Percentiles rank a stretch among this genome's conserved stretches.
Evolutionary conservation across 2,113 vertebrate species (phyloP).

Genomic region (Pardalotus punctatus): DNA sequence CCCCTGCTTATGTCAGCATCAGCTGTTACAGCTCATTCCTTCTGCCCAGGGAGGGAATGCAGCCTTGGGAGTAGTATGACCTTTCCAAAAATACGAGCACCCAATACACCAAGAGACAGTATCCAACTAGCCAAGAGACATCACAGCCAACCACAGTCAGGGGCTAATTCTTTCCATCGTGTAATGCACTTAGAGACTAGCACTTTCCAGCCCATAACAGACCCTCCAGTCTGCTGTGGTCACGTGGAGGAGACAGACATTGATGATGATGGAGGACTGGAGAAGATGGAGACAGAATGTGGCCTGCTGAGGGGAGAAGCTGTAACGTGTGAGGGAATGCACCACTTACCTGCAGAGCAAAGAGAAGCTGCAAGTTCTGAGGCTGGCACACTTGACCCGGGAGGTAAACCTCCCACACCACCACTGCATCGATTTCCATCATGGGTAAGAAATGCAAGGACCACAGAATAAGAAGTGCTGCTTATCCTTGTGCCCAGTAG

Average conservation of each 20-base stretch:
- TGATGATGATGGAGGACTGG: conserved; percentile 70
- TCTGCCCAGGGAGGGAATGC: conserved; percentile 16
- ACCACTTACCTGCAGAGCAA: neutral
- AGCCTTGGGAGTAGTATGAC: conserved; percentile 81
- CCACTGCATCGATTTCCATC: conserved; percentile 87
- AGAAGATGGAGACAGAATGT: conserved; percentile 77
- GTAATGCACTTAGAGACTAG: conserved; percentile 73
- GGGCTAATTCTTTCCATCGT: conserved; percentile 67
- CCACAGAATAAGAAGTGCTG: neutral
- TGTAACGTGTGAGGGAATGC: neutral
- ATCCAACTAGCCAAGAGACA: conserved; percentile 88
- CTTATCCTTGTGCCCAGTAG: neutral
- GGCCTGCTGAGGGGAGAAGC: neutral
- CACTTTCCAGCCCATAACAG: conserved; percentile 42
- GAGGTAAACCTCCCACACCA: conserved; percentile 84
- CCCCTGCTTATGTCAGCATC: conserved; percentile 35
- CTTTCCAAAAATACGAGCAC: conserved; percentile 82
- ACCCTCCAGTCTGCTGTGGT: neutral
- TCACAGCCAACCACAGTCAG: conserved; percentile 85
- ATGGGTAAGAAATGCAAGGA: conserved; percentile 75
- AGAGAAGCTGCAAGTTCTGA: conserved; percentile 61
- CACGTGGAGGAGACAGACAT: conserved; percentile 85
- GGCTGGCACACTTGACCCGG: neutral
- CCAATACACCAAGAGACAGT: conserved; percentile 82
- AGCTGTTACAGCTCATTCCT: neutral